Base-by-base conservation (phyloP, 1,140 invertebrate species). In the Centruroides vittatus region DNA sequence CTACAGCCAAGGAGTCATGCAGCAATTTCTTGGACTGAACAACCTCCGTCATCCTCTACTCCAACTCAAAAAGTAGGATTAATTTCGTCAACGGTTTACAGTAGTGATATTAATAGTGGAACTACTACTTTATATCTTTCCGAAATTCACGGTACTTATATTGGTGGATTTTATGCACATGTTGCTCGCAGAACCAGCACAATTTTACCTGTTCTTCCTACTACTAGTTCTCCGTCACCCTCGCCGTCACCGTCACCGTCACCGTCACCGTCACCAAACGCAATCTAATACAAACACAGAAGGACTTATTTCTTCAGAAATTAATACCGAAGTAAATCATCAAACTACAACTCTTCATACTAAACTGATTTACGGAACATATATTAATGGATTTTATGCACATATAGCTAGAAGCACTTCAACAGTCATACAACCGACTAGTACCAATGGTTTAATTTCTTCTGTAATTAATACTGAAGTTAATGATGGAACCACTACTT, bases 51-150 rank as follows among this genome's bases (percentile, higher is more conserved):
- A 53, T 36, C 23, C 51, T 6, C 23, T 36, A 53, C 51, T 53
- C 51, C 12, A 36, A 7, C 41, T 5, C 66, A 65, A 23, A 62
- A 70, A 35, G 73, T 72, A 13, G 75, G 75, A 12, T 59, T 76
- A 23, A 68, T 76, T 48, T 73, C 74, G 7, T 72, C 73, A 34
- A 67, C 63, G 12, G 62, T 73, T n/a, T 87, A 88, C 36, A 81
- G 88, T 66, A 92, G 88, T 1, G 93, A 93, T 72, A 87, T 93
- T 61, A 88, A 91, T 73, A 86, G 89, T 69, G 89, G 89, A 50
- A 89, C 89, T n/a, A 93, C 89, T 50, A 93, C 90, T 0, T 86
- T 93, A 70, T 93, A 86, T 74, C 86, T 88, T 3, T 93, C 89
- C 3, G 85, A 91, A 74, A 83, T 94, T 53, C 72, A 90, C 48